Conservation (phyloP, 2,113 vertebrate genomes). For the Oreotrochilus melanogaster region DNA sequence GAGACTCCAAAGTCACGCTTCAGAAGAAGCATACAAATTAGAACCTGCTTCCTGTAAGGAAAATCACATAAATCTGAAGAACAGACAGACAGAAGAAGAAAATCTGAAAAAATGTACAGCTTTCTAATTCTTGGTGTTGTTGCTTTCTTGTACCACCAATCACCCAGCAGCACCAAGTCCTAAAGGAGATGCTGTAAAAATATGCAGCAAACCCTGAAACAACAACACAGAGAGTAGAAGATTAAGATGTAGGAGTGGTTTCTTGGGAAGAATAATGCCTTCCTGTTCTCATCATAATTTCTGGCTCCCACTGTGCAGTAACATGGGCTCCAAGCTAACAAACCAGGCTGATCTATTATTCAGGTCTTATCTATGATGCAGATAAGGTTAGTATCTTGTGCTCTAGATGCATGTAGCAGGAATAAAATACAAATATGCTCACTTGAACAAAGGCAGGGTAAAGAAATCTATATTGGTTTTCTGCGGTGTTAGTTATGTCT, state of each 20-base stretch:
- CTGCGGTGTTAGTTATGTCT: not conserved
- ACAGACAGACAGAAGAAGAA: not conserved
- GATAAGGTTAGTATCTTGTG: not conserved
- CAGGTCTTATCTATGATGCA: not conserved
- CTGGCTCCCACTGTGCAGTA: not conserved
- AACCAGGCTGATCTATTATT: not conserved
- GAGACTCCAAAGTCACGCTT: conserved; percentile 49
- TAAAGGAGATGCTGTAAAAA: not conserved
- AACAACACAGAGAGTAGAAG: not conserved
- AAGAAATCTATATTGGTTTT: not conserved
- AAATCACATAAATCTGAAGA: not conserved
- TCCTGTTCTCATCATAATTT: not conserved
- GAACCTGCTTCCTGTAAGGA: not conserved
- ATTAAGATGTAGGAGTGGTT: not conserved
- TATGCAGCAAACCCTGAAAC: not conserved
- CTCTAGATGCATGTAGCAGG: not conserved
- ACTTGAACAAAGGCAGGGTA: not conserved
- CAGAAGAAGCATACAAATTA: conserved; percentile 47
- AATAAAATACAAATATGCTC: not conserved
- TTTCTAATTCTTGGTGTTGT: not conserved
- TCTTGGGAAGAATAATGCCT: not conserved
- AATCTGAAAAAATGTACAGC: not conserved
- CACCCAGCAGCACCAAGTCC: not conserved
- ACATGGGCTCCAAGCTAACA: not conserved
- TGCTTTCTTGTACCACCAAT: not conserved